Evolutionary conservation across 1,140 invertebrate genomes (phyloP), one percentile per base, ranked within the genome.

Genomic region (Andricus grossulariae): DNA sequence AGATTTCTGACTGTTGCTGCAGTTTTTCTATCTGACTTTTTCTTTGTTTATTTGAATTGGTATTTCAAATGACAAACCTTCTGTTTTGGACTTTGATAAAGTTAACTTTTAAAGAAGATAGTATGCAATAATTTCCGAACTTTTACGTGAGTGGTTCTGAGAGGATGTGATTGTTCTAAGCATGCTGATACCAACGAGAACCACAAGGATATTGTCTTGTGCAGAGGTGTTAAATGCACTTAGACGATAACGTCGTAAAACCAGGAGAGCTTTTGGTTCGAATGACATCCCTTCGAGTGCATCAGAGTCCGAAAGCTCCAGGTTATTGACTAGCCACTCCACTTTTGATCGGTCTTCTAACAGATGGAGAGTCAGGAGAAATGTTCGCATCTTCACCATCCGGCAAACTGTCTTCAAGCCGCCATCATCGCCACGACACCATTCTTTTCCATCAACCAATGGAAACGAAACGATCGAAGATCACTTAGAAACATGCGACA

Each of bases 301-400:
- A 88, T 82, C 87, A 84, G 78, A 77, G 86, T 79, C 80, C 88
- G 90, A 87, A 89, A 89, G 85, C 89, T 88, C 86, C 78, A 83
- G 85, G 87, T 89, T 90, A 91, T 91, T 90, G 88, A 90, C 89
- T 90, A 87, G 88, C 86, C 88, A 90, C 88, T 91, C 86, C 82
- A 88, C 86, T 86, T 87, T 84, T 85, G 81, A 82, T 85, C 84
- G 82, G 71, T 84, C 80, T 78, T 80, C 80, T 79, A 80, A 80
- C 77, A 79, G 79, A 83, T 80, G 76, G 71, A 76, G 78, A 81
- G 60, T 78, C 77, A 74, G 57, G 55, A 50, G 79, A 70, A 79
- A 77, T 25, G 66, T 79, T 50, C 76, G 71, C 52, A 19, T 50
- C 25, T 76, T 78, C 72, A 70, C 75, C 78, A 72, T 73, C 74